Evolutionary conservation across 2,797 vertebrate species (phyloP), one percentile per base, ranked within the genome.

Genomic region (Trachops cirrhosus): DNA sequence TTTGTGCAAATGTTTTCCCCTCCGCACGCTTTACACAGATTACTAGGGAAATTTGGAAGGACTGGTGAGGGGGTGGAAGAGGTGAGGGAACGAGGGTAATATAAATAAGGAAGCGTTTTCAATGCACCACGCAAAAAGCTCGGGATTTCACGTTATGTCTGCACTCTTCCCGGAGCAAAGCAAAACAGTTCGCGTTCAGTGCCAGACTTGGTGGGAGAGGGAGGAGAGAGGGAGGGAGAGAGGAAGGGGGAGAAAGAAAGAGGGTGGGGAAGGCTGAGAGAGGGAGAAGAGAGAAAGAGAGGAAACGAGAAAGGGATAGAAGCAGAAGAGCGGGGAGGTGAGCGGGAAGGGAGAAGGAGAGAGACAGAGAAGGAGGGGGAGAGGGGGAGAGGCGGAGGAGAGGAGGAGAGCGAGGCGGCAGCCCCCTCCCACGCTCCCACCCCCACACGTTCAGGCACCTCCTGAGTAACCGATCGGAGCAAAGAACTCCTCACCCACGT

Each of bases 41-140:
- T 98, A 98, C 98, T 98, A 98, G 98, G 98, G 98, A 98, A 98
- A 98, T 98, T 97, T 97, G 98, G 98, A 97, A 98, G 97, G 97
- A 97, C 97, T 97, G 97, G 91, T 95, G 98, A 98, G 98, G 98
- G 97, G 97, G 97, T 85, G 97, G 97, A 96, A 96, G 98, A 95
- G 98, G 95, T 93, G 97, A 97, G 95, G 89, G 93, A 91, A 95
- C 70, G 97, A 97, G 95, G 97, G 95, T 97, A 98, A 73, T 97
- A 98, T 98, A 98, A 98, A 98, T 98, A 98, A 97, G 98, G 97
- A 98, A 98, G 98, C 98, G 82, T 98, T 98, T 97, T 88, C 97
- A 98, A 98, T 98, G 98, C 97, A 97, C 97, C 97, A 97, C 95
- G 98, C 97, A 96, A 98, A 98, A 97, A 97, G 98, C 98, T 98